A percentile compares a stretch with the other conserved stretches of the same genome.
phyloP scores from a whole-genome alignment of 2,797 vertebrate species.

The Corythornis leucogaster region DNA sequence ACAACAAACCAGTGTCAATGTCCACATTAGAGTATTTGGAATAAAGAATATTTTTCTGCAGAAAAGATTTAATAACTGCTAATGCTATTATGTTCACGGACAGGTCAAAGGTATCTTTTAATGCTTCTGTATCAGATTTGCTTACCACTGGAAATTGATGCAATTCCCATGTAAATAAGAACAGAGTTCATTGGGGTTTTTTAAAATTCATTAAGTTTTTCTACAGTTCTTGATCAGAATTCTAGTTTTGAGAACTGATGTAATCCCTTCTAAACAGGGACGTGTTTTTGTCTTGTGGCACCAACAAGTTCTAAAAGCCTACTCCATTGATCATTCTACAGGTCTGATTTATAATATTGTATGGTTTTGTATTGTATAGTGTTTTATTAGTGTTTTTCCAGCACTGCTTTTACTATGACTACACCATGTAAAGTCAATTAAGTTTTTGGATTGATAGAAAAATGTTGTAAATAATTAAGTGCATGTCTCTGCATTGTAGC shows the following conservation, averaged over 20 bases:
- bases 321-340: not conserved
- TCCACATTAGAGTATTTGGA: not conserved
- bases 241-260: fast-evolving
- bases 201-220: not conserved
- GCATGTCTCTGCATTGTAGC: not conserved
- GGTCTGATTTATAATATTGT: not conserved
- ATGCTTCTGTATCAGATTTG: not conserved
- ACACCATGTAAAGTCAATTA: not conserved
- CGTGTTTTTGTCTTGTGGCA: not conserved
- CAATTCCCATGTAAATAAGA: not conserved
- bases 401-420: not conserved
- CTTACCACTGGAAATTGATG: not conserved
- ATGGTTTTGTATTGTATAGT: not conserved
- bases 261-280: not conserved
- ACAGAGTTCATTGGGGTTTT: not conserved
- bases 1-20: not conserved
- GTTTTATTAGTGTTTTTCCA: not conserved
- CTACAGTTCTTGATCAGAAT: not conserved
- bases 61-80: not conserved
- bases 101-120: not conserved
- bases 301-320: not conserved
- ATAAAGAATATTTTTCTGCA: not conserved
- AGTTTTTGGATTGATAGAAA: not conserved
- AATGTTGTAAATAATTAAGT: not conserved
- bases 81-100: not conserved